phyloP scores from a whole-genome alignment of 2,797 vertebrate genomes.

The Philypnodon macrostomus region DNA sequence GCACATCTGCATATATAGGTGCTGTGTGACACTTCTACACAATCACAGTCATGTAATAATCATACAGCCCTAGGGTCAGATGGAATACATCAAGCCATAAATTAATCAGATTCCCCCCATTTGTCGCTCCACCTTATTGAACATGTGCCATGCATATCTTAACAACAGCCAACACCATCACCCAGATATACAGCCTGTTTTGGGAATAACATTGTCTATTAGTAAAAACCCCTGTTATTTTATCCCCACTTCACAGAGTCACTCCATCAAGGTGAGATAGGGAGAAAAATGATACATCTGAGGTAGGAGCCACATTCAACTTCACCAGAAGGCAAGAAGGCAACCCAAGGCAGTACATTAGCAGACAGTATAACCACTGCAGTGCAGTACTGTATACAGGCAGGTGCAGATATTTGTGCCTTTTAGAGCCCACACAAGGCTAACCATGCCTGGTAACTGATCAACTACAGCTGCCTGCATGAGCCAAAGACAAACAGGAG shows the following conservation, averaged over 20 bases:
- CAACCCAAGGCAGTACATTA: conserved; percentile 66
- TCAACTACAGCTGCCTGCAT: conserved; percentile 77
- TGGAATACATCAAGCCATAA: conserved; percentile 50
- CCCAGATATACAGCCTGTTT: conserved; percentile 41
- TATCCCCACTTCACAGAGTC: conserved; percentile 48
- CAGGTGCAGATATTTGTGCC: conserved; percentile 80
- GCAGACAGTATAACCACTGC: conserved; percentile 78
- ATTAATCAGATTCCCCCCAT: conserved; percentile 51
- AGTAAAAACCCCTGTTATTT: conserved; percentile 56
- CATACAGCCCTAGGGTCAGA: conserved; percentile 42
- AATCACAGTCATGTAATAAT: conserved; percentile 54
- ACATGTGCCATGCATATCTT: conserved; percentile 67
- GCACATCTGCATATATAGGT: conserved; percentile 43
- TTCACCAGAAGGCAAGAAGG: conserved; percentile 61
- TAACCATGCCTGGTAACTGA: conserved; percentile 79
- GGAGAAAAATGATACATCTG: conserved; percentile 37
- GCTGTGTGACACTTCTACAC: conserved; percentile 43
- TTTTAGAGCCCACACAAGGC: conserved; percentile 77
- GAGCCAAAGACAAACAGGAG: conserved; percentile 67
- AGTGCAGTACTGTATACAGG: conserved; percentile 81
- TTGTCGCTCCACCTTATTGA: conserved; percentile 49
- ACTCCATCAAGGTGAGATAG: conserved; percentile 55
- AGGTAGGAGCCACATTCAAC: conserved; percentile 50
- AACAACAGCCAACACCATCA: conserved; percentile 61
- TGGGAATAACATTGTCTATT: conserved; percentile 46